These are phyloP conservation scores for Augiades crinisus DNA, from an alignment of 2,888 invertebrate species.

Conservation along the genomic window DNA sequence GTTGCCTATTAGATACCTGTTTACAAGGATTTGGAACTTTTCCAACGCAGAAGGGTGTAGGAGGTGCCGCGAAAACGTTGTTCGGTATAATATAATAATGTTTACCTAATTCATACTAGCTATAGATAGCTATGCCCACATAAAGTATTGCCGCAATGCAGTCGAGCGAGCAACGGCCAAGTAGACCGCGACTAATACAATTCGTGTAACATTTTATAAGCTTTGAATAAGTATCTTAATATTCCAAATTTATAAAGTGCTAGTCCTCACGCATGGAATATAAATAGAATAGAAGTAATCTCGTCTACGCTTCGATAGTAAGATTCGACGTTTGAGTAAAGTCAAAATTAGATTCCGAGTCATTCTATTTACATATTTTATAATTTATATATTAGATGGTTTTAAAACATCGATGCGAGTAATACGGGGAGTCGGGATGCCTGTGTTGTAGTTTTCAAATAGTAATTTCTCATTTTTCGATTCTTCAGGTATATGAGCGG, in stretches of 20 bases:
- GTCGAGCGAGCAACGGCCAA: slow-evolving; percentile 43
- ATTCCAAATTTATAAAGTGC: background rate
- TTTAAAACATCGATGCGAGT: too few relatives aligned
- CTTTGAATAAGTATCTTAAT: background rate
- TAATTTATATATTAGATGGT: background rate
- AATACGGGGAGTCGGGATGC: slow-evolving; percentile 10
- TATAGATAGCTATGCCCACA: slow-evolving; percentile 9
- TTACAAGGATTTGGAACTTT: slow-evolving; percentile 3
- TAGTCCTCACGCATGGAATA: background rate
- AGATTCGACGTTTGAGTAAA: slow-evolving; percentile 4
- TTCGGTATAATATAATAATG: background rate
- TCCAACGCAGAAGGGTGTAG: slow-evolving; percentile 3
- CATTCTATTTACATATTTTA: slow-evolving; percentile 11
- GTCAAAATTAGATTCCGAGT: slow-evolving; percentile 4
- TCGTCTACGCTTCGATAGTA: slow-evolving; percentile 5
- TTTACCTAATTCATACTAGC: background rate
- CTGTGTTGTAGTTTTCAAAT: background rate
- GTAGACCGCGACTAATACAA: slow-evolving; percentile 43
- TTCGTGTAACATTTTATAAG: background rate
- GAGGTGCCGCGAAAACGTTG: background rate
- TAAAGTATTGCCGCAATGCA: slow-evolving; percentile 47
- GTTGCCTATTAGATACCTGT: background rate
- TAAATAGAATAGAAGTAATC: slow-evolving; percentile 10
- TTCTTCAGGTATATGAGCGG: slow-evolving; percentile 1
- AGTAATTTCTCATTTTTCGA: background rate